Conservation (phyloP, 2,888 invertebrate genomes). For the Carabus problematicus region DNA sequence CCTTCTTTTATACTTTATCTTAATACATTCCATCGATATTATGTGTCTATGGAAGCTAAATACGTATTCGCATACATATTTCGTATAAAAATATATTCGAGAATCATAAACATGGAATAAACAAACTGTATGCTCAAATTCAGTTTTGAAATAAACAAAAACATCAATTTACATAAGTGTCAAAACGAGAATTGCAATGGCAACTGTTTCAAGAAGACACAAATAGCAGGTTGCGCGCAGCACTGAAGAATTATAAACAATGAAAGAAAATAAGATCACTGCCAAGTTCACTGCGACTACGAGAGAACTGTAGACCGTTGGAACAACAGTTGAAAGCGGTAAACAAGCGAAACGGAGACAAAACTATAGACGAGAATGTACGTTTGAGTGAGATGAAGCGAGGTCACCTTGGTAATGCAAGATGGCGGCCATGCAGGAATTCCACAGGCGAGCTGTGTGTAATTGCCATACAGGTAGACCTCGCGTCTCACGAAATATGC, state of each 20-base stretch:
- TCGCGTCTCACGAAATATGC: constrained; percentile 38
- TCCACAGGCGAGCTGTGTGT: constrained; percentile 34
- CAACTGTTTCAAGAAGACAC: constrained; percentile 20
- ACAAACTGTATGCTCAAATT: not conserved
- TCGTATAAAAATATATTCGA: no score
- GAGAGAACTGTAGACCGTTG: constrained; percentile 26
- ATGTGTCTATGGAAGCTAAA: no score
- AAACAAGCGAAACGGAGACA: constrained; percentile 36
- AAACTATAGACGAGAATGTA: constrained; percentile 9
- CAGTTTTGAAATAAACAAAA: constrained; percentile 26
- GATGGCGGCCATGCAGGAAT: constrained; percentile 38
- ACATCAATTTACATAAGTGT: constrained; percentile 31
- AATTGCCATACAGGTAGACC: constrained; percentile 40
- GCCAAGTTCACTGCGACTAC: constrained; percentile 34
- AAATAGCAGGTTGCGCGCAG: constrained; percentile 22
- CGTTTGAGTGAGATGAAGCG: constrained; percentile 26
- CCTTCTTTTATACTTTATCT: no score
- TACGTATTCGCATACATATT: no score
- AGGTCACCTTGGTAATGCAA: constrained; percentile 40
- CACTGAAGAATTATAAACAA: constrained; percentile 28
- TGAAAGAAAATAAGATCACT: constrained; percentile 36
- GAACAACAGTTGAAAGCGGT: constrained; percentile 41
- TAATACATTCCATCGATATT: no score
- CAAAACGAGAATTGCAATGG: constrained; percentile 16
- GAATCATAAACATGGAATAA: not conserved